A percentile compares a stretch with the other conserved stretches of the same genome.
These are phyloP conservation scores for Caenorhabditis virilis DNA, from an alignment of 2,888 invertebrate species.

Conservation along the genomic window DNA sequence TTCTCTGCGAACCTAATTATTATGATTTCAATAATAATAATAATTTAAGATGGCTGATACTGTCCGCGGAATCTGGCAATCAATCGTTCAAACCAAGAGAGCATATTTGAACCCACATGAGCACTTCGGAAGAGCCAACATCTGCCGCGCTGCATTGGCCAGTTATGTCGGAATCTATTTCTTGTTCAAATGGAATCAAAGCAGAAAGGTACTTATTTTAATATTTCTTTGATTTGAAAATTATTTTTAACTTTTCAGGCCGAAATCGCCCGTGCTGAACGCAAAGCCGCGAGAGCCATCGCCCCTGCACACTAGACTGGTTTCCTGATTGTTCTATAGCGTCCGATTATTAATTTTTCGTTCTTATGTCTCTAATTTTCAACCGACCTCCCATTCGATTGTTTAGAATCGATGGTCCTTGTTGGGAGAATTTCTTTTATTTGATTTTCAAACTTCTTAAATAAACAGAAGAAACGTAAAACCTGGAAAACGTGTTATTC, in stretches of 20 bases:
- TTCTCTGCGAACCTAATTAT: too few relatives aligned
- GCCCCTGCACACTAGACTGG: conserved; percentile 23
- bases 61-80: conserved; percentile 59
- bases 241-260: conserved; percentile 29
- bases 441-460: too few relatives aligned
- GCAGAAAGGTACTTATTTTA: conserved; percentile 45
- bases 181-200: conserved; percentile 60
- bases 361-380: too few relatives aligned
- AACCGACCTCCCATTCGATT: too few relatives aligned
- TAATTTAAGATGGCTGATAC: conserved; percentile 59
- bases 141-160: conserved; percentile 61
- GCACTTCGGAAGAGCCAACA: conserved; percentile 65
- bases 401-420: too few relatives aligned
- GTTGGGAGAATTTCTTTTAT: too few relatives aligned
- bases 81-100: conserved; percentile 58
- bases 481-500: too few relatives aligned
- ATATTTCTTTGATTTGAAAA: not conserved
- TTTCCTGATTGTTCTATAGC: too few relatives aligned
- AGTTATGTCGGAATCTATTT: conserved; percentile 62
- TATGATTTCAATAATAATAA: too few relatives aligned
- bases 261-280: conserved; percentile 40
- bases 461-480: too few relatives aligned
- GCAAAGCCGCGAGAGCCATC: conserved; percentile 30
- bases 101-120: conserved; percentile 64
- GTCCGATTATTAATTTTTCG: too few relatives aligned